These are phyloP conservation scores for Onychomys torridus DNA, from an alignment of 2,797 vertebrate genomes.

Conservation along the genomic window DNA sequence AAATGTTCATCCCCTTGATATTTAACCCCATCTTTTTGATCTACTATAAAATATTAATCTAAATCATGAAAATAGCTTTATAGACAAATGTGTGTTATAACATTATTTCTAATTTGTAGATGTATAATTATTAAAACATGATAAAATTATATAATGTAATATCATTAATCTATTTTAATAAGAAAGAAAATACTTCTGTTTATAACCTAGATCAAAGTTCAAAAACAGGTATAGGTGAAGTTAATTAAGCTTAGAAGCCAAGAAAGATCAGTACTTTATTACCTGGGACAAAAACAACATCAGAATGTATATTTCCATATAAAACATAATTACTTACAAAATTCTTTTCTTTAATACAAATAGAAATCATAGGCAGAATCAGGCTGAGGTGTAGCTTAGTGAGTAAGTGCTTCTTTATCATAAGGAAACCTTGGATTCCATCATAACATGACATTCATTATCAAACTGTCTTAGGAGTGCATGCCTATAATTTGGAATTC, in stretches of 20 bases:
- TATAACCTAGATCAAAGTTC: not conserved
- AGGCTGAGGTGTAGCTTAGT: no score
- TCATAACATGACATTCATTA: not conserved
- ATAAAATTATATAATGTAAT: not conserved
- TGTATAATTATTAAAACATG: conserved; percentile 12
- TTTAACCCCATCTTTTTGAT: conserved; percentile 7
- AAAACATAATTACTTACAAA: not conserved
- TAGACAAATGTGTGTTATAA: not conserved
- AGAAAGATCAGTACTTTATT: conserved; percentile 2
- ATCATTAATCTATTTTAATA: conserved; percentile 40
- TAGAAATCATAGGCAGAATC: not conserved
- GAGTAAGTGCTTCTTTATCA: not conserved
- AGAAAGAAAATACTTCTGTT: not conserved
- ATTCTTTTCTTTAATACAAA: not conserved
- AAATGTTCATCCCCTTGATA: not conserved
- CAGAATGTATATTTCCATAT: not conserved
- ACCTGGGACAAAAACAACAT: not conserved
- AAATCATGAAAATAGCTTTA: not conserved
- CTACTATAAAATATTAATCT: not conserved
- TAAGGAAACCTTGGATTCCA: not conserved
- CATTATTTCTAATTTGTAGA: conserved; percentile 12
- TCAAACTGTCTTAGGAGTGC: not conserved
- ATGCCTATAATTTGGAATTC: not conserved
- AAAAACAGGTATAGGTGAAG: not conserved
- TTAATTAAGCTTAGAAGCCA: not conserved